These are phyloP conservation scores for Anoura caudifer DNA, from an alignment of 2,113 vertebrate genomes.

Conservation along the genomic window DNA sequence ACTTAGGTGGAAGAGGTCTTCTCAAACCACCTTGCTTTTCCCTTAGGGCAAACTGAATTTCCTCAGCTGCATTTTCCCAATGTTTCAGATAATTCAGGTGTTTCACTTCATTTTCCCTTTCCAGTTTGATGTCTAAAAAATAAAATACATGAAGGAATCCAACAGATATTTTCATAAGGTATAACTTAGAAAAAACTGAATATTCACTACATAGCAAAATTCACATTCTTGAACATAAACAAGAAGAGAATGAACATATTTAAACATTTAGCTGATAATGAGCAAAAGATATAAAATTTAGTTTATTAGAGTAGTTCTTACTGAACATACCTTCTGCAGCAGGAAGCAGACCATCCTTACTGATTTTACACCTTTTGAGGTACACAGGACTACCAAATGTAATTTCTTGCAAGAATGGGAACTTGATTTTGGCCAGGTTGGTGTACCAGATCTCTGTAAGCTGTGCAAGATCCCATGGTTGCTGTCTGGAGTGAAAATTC, in stretches of 20 bases:
- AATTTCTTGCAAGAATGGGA: conserved; percentile 62
- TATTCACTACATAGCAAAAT: neutral
- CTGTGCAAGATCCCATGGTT: conserved; percentile 38
- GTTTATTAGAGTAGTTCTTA: neutral
- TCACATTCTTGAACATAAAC: neutral
- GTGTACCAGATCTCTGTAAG: conserved; percentile 55
- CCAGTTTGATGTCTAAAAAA: conserved; percentile 49
- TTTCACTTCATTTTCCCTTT: conserved; percentile 62
- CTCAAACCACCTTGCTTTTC: conserved; percentile 22
- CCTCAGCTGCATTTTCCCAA: neutral
- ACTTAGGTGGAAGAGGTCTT: conserved; percentile 44
- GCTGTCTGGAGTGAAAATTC: conserved; percentile 53
- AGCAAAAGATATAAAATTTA: neutral
- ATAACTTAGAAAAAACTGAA: neutral
- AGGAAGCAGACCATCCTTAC: neutral
- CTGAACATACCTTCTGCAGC: conserved; percentile 53
- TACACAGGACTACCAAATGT: neutral
- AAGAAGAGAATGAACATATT: neutral
- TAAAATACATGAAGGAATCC: conserved; percentile 20
- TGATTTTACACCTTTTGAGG: neutral
- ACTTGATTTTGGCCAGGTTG: neutral
- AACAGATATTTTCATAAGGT: neutral
- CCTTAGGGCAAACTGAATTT: conserved; percentile 15
- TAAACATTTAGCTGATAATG: neutral
- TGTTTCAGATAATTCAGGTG: conserved; percentile 26